Conservation (phyloP, 2,113 vertebrate genomes). For the Notiomystis cincta region DNA sequence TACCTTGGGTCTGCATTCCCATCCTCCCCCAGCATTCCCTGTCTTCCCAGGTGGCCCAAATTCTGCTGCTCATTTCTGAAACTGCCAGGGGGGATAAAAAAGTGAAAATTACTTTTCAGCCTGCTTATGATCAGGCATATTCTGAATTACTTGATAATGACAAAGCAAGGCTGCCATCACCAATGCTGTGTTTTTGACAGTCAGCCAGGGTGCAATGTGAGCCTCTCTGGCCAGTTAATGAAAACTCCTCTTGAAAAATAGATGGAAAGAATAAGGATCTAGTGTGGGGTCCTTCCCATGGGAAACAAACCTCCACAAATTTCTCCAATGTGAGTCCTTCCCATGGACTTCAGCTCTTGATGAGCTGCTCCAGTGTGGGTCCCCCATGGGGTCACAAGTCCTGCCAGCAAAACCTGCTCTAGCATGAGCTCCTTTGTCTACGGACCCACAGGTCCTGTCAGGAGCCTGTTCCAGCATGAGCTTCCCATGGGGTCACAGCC, state of each 20-base stretch:
- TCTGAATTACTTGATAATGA: background rate
- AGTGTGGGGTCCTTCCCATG: background rate
- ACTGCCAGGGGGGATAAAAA: background rate
- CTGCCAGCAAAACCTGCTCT: background rate
- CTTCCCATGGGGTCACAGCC: background rate
- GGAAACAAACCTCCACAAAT: background rate
- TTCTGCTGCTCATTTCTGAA: background rate
- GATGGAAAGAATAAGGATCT: background rate
- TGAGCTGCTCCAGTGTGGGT: background rate
- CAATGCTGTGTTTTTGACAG: background rate
- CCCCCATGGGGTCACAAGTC: accelerated
- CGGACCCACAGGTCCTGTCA: background rate
- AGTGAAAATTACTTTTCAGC: background rate
- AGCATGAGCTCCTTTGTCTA: background rate
- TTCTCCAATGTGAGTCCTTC: background rate
- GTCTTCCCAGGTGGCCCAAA: background rate
- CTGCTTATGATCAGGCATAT: background rate
- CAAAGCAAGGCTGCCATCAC: background rate
- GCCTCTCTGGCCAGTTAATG: background rate
- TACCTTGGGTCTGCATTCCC: accelerated
- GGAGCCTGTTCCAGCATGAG: background rate
- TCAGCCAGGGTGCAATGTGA: background rate
- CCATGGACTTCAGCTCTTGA: background rate
- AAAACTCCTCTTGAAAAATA: background rate
- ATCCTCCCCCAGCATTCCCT: background rate